phyloP scores from a whole-genome alignment of 2,888 invertebrate genomes.

The Drosophila subsilvestris region DNA sequence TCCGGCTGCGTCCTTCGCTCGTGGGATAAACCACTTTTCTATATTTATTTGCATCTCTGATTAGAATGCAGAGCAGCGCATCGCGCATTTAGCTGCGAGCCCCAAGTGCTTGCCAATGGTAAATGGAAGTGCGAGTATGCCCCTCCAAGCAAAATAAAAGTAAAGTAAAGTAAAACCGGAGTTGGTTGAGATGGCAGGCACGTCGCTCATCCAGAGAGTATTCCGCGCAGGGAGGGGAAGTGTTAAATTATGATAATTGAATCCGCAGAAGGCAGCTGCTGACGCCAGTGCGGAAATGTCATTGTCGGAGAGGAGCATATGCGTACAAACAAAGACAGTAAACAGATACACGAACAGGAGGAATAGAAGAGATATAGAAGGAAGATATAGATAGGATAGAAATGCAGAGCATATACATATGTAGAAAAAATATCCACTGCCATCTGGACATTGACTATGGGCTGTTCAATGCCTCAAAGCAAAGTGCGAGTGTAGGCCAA shows the following conservation, averaged over 20 bases:
- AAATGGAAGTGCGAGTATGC: not conserved
- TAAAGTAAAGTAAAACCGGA: not conserved
- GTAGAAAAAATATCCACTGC: slow-evolving; percentile 11
- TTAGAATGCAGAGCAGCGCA: slow-evolving; percentile 56
- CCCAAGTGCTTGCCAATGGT: not conserved
- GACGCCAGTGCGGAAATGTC: slow-evolving; percentile 50
- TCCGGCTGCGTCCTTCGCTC: slow-evolving; percentile 19
- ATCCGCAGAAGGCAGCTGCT: slow-evolving; percentile 43
- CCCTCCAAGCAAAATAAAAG: slow-evolving; percentile 11
- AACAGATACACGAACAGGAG: too few species aligned
- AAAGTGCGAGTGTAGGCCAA: slow-evolving; percentile 21
- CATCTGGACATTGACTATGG: not conserved
- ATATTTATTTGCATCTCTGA: slow-evolving; percentile 54
- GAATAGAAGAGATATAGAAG: slow-evolving; percentile 2
- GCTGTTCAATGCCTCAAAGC: not conserved
- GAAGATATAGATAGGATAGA: slow-evolving; percentile 8
- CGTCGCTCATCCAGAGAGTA: not conserved
- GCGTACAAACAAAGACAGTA: too few species aligned
- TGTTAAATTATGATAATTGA: slow-evolving; percentile 63
- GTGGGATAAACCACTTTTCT: slow-evolving; percentile 20
- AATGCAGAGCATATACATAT: slow-evolving; percentile 20
- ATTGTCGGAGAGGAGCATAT: not conserved
- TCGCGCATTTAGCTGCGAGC: slow-evolving; percentile 7
- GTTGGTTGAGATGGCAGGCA: slow-evolving; percentile 39
- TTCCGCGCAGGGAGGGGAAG: slow-evolving; percentile 38